A percentile compares a stretch with the other conserved stretches of the same genome.
phyloP scores from a whole-genome alignment of 2,797 vertebrate genomes.

The Hephaestus fuliginosus region DNA sequence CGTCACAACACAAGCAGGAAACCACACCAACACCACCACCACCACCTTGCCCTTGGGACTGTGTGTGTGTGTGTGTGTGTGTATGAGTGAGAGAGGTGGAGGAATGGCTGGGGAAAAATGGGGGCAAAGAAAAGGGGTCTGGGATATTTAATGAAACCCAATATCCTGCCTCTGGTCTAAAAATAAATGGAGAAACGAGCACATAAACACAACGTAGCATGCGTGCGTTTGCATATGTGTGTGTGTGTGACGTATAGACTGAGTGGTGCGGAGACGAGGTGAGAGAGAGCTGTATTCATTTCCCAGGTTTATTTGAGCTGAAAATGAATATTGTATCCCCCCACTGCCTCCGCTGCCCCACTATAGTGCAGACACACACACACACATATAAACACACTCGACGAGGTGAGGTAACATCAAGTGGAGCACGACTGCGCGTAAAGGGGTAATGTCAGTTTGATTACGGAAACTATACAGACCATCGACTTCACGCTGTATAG shows the following conservation, averaged over 20 bases:
- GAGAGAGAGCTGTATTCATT: constrained; percentile 40
- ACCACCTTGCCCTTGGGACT: constrained; percentile 65
- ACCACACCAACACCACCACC: constrained; percentile 71
- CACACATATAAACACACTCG: constrained; percentile 29
- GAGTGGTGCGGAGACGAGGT: constrained; percentile 22
- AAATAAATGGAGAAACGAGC: constrained; percentile 81
- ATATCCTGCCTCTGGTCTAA: constrained; percentile 80
- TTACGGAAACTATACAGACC: constrained; percentile 52
- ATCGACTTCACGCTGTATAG: constrained; percentile 32
- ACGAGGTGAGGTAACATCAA: constrained; percentile 30
- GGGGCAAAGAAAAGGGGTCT: constrained; percentile 45
- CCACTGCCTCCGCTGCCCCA: neutral
- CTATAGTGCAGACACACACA: constrained; percentile 20
- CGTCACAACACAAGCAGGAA: constrained; percentile 85
- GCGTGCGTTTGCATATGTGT: constrained; percentile 27
- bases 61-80: constrained; percentile 17
- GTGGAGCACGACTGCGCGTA: constrained; percentile 24
- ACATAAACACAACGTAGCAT: constrained; percentile 66
- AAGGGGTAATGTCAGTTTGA: constrained; percentile 49
- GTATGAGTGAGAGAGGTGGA: constrained; percentile 28
- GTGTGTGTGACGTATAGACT: constrained; percentile 35
- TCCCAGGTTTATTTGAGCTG: constrained; percentile 64
- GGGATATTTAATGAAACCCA: constrained; percentile 81
- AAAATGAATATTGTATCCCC: constrained; percentile 49
- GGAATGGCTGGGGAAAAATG: constrained; percentile 21